These are phyloP conservation scores for Nasonia vitripennis DNA, from an alignment of 1,140 invertebrate genomes.

Conservation along the genomic window DNA sequence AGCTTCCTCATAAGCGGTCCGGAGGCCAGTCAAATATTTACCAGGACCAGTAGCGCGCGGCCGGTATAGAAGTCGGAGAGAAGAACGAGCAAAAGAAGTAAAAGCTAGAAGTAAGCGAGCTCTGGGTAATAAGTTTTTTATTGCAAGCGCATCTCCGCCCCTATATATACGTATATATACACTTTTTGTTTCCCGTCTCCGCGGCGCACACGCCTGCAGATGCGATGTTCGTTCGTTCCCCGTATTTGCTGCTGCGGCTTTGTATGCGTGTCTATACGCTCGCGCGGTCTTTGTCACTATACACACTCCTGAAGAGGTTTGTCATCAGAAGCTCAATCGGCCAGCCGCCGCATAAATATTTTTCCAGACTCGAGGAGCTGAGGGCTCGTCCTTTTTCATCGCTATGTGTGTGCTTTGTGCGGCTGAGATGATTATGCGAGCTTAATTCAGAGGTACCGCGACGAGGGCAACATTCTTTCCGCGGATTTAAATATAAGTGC, in stretches of 20 bases:
- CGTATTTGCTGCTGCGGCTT: constrained; percentile 5
- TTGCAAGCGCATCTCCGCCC: constrained; percentile 53
- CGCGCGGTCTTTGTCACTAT: too few relatives aligned
- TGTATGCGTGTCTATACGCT: not conserved
- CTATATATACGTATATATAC: not conserved
- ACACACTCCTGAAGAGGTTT: too few relatives aligned
- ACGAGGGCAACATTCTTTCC: too few relatives aligned
- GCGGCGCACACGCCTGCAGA: not conserved
- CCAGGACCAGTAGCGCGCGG: constrained; percentile 3
- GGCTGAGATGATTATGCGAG: not conserved
- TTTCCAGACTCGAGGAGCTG: constrained; percentile 29
- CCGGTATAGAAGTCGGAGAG: not conserved
- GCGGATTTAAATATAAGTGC: too few relatives aligned
- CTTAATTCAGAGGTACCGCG: not conserved
- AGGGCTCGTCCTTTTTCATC: not conserved
- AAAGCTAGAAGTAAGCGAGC: constrained; percentile 34
- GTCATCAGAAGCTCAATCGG: constrained; percentile 18
- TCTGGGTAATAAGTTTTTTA: constrained; percentile 67
- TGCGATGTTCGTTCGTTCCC: not conserved
- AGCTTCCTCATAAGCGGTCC: constrained; percentile 49
- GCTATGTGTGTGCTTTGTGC: not conserved
- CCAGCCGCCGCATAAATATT: constrained; percentile 17
- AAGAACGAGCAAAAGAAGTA: not conserved
- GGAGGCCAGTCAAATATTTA: constrained; percentile 50
- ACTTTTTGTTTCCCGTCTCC: constrained; percentile 18